Evolutionary conservation across 2,888 invertebrate genomes (phyloP), one percentile per base, ranked within the genome.

Genomic region (Laothoe populi): DNA sequence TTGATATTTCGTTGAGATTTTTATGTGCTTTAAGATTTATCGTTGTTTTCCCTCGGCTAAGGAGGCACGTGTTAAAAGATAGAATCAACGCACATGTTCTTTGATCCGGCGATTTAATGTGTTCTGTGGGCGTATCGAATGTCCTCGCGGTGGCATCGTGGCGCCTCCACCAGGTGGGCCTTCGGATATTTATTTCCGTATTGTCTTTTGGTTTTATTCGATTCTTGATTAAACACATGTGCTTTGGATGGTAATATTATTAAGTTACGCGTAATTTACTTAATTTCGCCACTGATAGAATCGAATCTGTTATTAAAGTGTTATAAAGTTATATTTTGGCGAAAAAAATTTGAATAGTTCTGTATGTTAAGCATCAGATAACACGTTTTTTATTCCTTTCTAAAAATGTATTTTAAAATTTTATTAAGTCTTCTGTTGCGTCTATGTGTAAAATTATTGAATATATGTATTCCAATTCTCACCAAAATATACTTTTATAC

Each of bases 111-210:
- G 79, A 83, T 82, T 83, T 86, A 85, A 86, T 84, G 83, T 84
- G 83, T 83, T 86, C 83, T 86, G 88, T 89, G 88, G 90, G 89
- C 87, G 90, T 88, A 89, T 91, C 87, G 74, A 82, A 87, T 91
- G 83, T 84, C 89, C 83, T 75, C 66, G 78, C 72, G 71, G 76
- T 77, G 76, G 72, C 63, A 74, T 72, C 70, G 77, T 83, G 88
- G 87, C 87, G 88, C 88, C 83, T 82, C 77, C 82, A 82, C 75
- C 73, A 79, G 74, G 77, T 79, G 78, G 44, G 60, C 42, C 24
- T 35, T 62, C 64, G 64, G 64, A 61, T 66, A 63, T 69, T 68
- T 68, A 66, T 67, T 63, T 71, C 68, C 63, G 70, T 63, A 63
- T 65, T 67, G 65, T 67, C 31, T 64, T 64, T 64, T 60, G 63